phyloP scores from a whole-genome alignment of 1,140 invertebrate species.

The Atta cephalotes region DNA sequence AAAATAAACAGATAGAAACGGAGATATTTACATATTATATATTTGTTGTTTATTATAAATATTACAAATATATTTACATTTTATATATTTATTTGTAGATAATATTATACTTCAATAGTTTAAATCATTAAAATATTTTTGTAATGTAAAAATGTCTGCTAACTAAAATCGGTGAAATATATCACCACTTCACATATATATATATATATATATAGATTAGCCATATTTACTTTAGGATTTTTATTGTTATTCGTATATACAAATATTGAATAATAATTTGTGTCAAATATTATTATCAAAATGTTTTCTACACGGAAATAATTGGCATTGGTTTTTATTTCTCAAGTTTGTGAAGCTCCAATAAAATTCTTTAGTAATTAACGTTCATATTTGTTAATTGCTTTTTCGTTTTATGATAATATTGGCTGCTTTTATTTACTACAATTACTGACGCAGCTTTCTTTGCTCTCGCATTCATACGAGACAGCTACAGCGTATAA shows the following conservation, averaged over 20 bases:
- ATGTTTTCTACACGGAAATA: neutral
- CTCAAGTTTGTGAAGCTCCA: neutral
- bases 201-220: neutral
- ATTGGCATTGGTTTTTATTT: neutral
- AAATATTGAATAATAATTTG: neutral
- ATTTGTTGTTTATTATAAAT: constrained; percentile 1
- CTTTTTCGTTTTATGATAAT: neutral
- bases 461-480: neutral
- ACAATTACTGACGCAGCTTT: neutral
- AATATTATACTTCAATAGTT: neutral
- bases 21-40: neutral
- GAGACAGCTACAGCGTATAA: neutral
- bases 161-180: constrained; percentile 4
- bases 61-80: neutral
- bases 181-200: neutral
- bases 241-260: neutral
- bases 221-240: neutral
- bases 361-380: neutral
- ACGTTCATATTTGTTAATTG: neutral
- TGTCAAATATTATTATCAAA: neutral
- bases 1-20: neutral
- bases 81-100: neutral
- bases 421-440: neutral
- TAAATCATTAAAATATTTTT: neutral
- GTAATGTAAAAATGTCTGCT: neutral